phyloP scores from a whole-genome alignment of 2,797 vertebrate genomes.

The Crocidura indochinensis region DNA sequence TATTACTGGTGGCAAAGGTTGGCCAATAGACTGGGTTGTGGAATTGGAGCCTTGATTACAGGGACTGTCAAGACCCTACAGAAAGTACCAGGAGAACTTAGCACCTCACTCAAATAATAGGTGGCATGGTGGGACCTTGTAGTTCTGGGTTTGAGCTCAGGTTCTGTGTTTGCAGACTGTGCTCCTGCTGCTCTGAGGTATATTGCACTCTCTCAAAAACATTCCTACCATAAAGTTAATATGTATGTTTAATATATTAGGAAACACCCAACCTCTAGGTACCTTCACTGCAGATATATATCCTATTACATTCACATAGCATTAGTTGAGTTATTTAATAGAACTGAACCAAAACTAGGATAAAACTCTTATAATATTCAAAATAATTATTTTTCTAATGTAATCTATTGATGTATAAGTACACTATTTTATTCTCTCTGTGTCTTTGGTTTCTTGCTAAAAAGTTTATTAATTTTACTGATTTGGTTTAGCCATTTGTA shows the following conservation, averaged over 20 bases:
- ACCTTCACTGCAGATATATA: background rate
- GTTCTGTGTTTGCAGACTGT: too few species aligned
- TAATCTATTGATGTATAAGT: background rate
- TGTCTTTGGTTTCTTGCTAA: constrained; percentile 26
- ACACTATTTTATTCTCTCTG: background rate
- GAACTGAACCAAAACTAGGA: background rate
- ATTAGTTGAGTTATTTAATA: background rate
- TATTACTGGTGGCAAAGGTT: too few species aligned
- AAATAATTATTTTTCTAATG: constrained; percentile 5
- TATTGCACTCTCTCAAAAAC: too few species aligned
- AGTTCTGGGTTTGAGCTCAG: too few species aligned
- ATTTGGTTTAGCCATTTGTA: background rate
- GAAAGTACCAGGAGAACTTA: too few species aligned
- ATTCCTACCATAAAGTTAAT: too few species aligned
- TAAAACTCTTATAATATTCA: background rate
- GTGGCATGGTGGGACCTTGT: too few species aligned
- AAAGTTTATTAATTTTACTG: background rate
- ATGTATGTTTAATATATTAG: background rate
- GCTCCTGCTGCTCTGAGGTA: too few species aligned
- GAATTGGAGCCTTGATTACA: too few species aligned
- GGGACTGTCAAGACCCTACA: too few species aligned
- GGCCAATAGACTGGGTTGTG: too few species aligned
- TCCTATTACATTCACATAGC: background rate
- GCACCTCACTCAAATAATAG: too few species aligned
- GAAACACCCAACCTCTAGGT: background rate